These are phyloP conservation scores for Margarornis squamiger DNA, from an alignment of 2,797 vertebrate species.

Conservation along the genomic window DNA sequence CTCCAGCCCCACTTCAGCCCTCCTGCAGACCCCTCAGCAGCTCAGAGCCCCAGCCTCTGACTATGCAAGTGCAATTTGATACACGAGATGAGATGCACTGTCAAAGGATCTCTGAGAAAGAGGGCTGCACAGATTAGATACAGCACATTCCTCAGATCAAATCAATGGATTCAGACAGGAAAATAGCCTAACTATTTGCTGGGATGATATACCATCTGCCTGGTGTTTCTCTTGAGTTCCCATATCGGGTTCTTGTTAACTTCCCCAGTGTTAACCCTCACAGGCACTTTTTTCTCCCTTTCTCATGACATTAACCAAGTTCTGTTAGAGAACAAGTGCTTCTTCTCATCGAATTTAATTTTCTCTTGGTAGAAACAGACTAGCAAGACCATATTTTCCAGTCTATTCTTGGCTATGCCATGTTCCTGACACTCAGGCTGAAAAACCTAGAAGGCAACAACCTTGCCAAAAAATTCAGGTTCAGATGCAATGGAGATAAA, in stretches of 20 bases:
- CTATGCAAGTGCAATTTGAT: background rate
- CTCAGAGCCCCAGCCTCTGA: background rate
- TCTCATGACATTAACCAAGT: background rate
- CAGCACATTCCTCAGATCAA: background rate
- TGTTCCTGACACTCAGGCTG: background rate
- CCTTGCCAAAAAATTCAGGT: conserved; percentile 15
- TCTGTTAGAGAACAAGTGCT: background rate
- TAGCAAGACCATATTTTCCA: background rate
- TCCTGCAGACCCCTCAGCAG: background rate
- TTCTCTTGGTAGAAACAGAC: background rate
- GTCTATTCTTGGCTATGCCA: conserved; percentile 9
- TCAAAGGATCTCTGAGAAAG: background rate
- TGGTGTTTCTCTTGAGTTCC: background rate
- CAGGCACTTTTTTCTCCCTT: background rate
- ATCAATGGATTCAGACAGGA: background rate
- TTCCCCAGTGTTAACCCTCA: background rate
- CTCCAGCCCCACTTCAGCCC: background rate
- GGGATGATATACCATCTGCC: background rate
- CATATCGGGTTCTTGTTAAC: background rate
- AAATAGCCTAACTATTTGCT: background rate
- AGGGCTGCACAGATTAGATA: background rate
- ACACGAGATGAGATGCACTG: background rate
- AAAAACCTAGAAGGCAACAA: conserved; percentile 32
- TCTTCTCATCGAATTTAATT: background rate
- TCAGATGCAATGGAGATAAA: conserved; percentile 17